Percentiles rank a stretch among this genome's conserved stretches.
Evolutionary conservation across 2,113 vertebrate species (phyloP).

Genomic region (Hippolais icterina): DNA sequence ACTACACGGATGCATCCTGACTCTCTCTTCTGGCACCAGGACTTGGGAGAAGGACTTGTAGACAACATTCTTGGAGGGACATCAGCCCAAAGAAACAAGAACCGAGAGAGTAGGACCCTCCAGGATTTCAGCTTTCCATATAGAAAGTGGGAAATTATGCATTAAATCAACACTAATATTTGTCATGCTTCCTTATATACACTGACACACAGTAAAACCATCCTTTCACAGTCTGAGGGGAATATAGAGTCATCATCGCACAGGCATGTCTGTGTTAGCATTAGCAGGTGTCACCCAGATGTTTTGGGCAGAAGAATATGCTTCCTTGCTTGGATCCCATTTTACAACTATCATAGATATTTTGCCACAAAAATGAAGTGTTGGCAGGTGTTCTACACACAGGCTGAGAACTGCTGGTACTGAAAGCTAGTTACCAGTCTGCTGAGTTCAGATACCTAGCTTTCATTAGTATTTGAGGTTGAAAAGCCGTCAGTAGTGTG

Average conservation of each 20-base stretch:
- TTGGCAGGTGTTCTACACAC: neutral
- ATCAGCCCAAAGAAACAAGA: no score
- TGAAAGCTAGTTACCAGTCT: neutral
- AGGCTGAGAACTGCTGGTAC: neutral
- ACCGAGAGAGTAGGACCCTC: neutral
- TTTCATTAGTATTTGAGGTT: neutral
- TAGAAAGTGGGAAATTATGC: neutral
- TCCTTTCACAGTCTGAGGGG: neutral
- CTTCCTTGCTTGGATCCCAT: neutral
- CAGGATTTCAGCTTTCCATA: neutral
- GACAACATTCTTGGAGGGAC: no score
- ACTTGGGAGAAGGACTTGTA: no score
- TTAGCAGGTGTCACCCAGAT: neutral
- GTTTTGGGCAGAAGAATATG: neutral
- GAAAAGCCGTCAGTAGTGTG: fast-evolving
- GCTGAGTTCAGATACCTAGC: neutral
- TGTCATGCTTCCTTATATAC: neutral
- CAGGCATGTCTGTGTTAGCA: neutral
- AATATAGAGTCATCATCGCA: neutral
- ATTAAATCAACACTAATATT: neutral
- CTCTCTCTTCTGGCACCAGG: no score
- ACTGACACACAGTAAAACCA: neutral
- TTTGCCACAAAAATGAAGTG: neutral
- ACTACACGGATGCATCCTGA: no score
- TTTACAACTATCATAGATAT: neutral